A percentile compares a stretch with the other conserved stretches of the same genome.
phyloP scores from a whole-genome alignment of 1,140 invertebrate species.

The Lepidurus couesii region DNA sequence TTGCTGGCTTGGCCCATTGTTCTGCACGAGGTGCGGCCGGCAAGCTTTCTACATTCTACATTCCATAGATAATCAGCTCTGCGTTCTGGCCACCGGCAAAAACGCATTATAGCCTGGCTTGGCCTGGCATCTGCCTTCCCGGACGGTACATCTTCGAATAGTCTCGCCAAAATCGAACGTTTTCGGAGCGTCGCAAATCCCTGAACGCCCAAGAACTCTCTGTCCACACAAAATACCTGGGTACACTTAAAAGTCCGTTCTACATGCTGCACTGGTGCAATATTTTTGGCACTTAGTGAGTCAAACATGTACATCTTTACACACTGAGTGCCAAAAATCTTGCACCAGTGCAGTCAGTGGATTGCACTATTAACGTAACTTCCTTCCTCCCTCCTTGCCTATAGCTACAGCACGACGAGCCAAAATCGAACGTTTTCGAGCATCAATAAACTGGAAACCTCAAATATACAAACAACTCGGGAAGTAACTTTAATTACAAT shows the following conservation, averaged over 20 bases:
- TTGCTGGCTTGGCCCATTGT: slow-evolving; percentile 13
- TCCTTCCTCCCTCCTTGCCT: too few relatives aligned
- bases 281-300: too few relatives aligned
- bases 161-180: background rate
- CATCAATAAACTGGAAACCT: too few relatives aligned
- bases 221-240: background rate
- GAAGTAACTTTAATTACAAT: too few relatives aligned
- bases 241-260: background rate
- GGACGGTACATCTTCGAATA: background rate
- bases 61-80: slow-evolving; percentile 22
- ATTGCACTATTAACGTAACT: too few relatives aligned
- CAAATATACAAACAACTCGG: too few relatives aligned
- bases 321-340: too few relatives aligned
- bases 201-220: background rate
- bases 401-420: too few relatives aligned
- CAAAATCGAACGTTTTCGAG: too few relatives aligned
- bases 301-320: too few relatives aligned
- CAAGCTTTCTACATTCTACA: slow-evolving; percentile 17
- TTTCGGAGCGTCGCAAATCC: background rate
- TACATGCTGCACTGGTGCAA: too few relatives aligned
- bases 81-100: slow-evolving; percentile 20
- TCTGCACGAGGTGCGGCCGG: slow-evolving; percentile 16
- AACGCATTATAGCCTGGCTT: background rate
- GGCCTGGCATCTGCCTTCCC: background rate
- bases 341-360: too few relatives aligned